Base-by-base conservation (phyloP, 2,888 invertebrate species). In the Drosophila atripex region DNA sequence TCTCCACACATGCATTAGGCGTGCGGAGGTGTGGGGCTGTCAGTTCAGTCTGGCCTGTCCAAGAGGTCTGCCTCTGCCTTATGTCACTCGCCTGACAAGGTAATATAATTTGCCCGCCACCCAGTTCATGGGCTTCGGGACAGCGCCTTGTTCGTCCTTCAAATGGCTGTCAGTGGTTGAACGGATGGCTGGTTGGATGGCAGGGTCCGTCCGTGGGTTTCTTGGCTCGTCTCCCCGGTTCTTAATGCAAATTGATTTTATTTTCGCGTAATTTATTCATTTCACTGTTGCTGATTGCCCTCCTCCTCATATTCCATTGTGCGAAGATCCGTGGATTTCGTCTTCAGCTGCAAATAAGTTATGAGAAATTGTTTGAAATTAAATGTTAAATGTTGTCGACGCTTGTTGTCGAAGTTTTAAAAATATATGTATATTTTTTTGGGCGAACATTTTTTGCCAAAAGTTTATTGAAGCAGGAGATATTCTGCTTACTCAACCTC, bases 21-120 rank as follows among this genome's bases (percentile, higher is more conserved):
- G 47, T 51, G 61, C 54, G 56, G 57, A 46, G 35, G 53, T 35
- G 61, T 65, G 59, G 47, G 41, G 73, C 49, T 60, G 66, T 18
- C 23, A 57, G 47, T 57, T 18, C 23, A 57, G 47, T 57, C 54
- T 39, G 32, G 54, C 14, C 35, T 32, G 21, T 54, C 55, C 65
- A 51, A 63, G 52, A 49, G 65, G 41, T 69, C 47, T 38, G 65
- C 64, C 68, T 69, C 47, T 38, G 65, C 64, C 68, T 73, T 54
- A 78, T 72, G 78, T 61, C 73, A 65, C 72, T 76, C 65, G 71
- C 71, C 68, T 60, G 64, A 61, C 71, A 69, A 64, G 49, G 84
- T 83, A 80, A 80, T 84, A 77, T 86, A 86, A 86, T 83, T 80
- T 68, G 75, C 68, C 54, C 61, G 57, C 47, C 46, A 41, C 56